A percentile compares a stretch with the other conserved stretches of the same genome.
Conservation (phyloP, 2,888 invertebrate genomes). For the Eristalinus aeneus region DNA sequence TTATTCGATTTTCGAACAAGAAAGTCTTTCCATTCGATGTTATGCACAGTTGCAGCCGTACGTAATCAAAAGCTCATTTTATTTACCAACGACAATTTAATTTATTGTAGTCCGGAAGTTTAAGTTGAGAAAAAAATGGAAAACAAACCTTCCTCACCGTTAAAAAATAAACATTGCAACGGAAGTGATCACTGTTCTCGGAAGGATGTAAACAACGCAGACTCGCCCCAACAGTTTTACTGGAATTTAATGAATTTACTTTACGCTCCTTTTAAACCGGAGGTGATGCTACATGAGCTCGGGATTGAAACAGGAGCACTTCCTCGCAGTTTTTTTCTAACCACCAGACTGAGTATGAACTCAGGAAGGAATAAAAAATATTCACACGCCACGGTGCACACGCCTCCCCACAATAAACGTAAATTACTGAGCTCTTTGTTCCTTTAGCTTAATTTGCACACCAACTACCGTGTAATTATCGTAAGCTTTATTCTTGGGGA, state of each 20-base stretch:
- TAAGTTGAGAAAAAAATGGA: not conserved
- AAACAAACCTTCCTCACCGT: not conserved
- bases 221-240: conserved; percentile 22
- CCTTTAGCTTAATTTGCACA: conserved; percentile 50
- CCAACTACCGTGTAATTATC: conserved; percentile 60
- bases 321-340: not conserved
- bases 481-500: conserved; percentile 62
- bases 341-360: conserved; percentile 3
- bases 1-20: no score
- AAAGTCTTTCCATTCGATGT: no score
- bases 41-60: no score
- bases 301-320: not conserved
- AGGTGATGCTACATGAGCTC: conserved; percentile 1
- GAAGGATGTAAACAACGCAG: conserved; percentile 16
- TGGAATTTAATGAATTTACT: conserved; percentile 43
- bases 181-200: conserved; percentile 41
- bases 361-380: conserved; percentile 1
- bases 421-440: not conserved
- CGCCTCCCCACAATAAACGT: not conserved
- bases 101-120: not conserved
- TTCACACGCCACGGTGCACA: not conserved
- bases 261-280: conserved; percentile 15
- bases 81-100: not conserved
- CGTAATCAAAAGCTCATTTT: not conserved
- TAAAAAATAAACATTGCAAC: not conserved